phyloP scores from a whole-genome alignment of 2,888 invertebrate genomes.

The Micoletzkya japonica region DNA sequence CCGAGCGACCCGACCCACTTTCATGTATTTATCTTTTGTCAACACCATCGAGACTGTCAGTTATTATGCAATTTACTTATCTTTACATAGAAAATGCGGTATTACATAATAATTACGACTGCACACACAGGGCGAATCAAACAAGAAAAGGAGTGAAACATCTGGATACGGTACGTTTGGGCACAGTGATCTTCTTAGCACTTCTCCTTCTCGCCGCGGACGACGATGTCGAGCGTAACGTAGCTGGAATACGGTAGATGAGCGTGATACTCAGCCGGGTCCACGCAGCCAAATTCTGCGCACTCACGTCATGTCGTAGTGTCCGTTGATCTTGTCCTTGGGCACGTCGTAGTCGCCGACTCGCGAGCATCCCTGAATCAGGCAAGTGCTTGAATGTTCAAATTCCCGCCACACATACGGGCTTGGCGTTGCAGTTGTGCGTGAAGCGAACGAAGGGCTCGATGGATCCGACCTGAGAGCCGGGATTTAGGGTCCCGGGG shows the following conservation, averaged over 20 bases:
- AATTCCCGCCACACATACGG: constrained; percentile 5
- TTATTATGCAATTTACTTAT: too few species aligned
- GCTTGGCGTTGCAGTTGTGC: constrained; percentile 42
- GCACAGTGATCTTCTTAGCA: too few species aligned
- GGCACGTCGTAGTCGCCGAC: constrained; percentile 28
- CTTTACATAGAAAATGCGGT: too few species aligned
- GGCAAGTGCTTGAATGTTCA: not conserved
- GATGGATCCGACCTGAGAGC: constrained; percentile 40
- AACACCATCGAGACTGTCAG: too few species aligned
- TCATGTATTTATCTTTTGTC: too few species aligned
- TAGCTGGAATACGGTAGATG: constrained; percentile 18
- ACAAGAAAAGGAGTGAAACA: too few species aligned
- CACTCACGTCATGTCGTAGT: constrained; percentile 28
- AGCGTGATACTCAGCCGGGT: not conserved
- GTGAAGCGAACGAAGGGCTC: constrained; percentile 48
- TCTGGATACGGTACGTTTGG: too few species aligned
- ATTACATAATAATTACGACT: too few species aligned
- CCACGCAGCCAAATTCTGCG: not conserved
- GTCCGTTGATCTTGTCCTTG: constrained; percentile 28
- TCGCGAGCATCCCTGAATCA: constrained; percentile 18
- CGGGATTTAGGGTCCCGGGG: not conserved
- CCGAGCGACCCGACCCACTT: too few species aligned
- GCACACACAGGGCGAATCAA: too few species aligned
- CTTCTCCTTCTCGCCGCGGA: constrained; percentile 51
- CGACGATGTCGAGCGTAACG: constrained; percentile 39